Evolutionary conservation across 2,113 vertebrate species (phyloP).

Genomic region (Fulica atra): DNA sequence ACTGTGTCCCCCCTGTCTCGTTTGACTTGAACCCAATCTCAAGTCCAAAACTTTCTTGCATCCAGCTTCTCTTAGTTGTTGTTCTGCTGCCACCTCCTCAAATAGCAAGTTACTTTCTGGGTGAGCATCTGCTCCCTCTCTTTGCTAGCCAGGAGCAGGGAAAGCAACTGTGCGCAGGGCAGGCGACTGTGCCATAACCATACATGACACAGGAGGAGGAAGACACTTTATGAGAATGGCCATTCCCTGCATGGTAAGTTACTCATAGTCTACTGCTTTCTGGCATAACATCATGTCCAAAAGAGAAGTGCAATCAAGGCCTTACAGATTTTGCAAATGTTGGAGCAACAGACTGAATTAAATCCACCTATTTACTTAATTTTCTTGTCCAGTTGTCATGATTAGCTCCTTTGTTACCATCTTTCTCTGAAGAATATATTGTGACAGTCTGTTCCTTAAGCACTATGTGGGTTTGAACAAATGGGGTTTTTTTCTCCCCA

Average conservation of each 20-base stretch:
- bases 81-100: background rate
- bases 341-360: background rate
- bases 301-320: background rate
- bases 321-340: background rate
- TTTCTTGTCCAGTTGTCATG: background rate
- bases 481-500: background rate
- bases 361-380: background rate
- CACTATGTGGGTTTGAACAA: background rate
- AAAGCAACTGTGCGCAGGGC: background rate
- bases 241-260: background rate
- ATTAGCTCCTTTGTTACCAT: background rate
- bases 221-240: background rate
- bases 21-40: rapidly evolving
- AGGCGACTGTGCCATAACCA: background rate
- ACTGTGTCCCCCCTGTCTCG: background rate
- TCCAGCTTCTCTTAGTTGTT: background rate
- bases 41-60: background rate
- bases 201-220: background rate
- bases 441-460: background rate
- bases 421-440: background rate
- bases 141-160: background rate
- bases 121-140: background rate
- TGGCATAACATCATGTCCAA: background rate
- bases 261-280: background rate
- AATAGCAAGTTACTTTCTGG: background rate